Evolutionary conservation across 2,888 invertebrate genomes (phyloP), one percentile per base, ranked within the genome.

Genomic region (Panzeria rudis): DNA sequence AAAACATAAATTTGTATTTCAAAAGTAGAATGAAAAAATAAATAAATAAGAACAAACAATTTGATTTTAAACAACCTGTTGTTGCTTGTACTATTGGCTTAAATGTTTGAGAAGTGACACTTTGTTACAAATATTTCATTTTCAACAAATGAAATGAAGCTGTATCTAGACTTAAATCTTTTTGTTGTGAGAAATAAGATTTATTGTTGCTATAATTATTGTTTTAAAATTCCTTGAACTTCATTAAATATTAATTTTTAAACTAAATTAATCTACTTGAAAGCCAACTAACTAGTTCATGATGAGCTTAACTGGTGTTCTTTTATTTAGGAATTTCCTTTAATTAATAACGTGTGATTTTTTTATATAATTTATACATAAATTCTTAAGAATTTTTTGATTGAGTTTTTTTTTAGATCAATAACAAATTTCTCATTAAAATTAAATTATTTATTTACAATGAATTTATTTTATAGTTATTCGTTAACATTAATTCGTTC

Each of bases 91-190:
- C 81, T 73, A 77, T 81, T 78, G 9, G 8, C 61, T 38, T 17
- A 20, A 71, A 69, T 71, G 20, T 62, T 47, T 62, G 44, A 69
- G 76, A n/a, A n/a, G 32, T 73, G 82, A 82, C 78, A 85, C 64
- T 78, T 75, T 85, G 85, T 82, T 82, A 85, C 78, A 82, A 13
- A 82, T 85, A 59, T 73, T 62, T 54, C 64, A 11, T 68, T 77
- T 32, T 50, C 35, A 15, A 29, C 2, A 25, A 35, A 79, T 44
- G 1, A n/a, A 13, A 35, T 41, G 5, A 35, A 29, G 13, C 13
- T 76, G 1, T 15, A 17, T 59, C 23, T 54, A 15, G 11, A 3
- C 3, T n/a, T 13, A n/a, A 38, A 61, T 61, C 13, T 59, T 68
- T 68, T 71, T 54, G 3, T 52, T 11, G 8, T 7, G 9, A 54